Base-by-base conservation (phyloP, 2,797 vertebrate genomes). In the Channa striata region DNA sequence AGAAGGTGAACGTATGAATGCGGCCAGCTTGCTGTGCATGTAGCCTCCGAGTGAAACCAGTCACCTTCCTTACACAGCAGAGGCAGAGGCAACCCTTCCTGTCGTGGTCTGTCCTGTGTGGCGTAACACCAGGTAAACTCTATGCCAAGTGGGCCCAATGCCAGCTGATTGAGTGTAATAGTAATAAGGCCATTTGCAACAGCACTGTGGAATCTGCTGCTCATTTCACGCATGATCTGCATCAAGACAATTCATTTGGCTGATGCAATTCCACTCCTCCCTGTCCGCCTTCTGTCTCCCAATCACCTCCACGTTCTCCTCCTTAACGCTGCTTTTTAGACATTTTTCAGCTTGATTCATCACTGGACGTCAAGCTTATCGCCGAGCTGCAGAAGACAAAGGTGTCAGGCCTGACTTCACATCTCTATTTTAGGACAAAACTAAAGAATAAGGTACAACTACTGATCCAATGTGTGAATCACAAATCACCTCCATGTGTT, bases 221-320 rank as follows among this genome's bases (percentile, higher is more conserved):
- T 91, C 82, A 88, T 92, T 92, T 92, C 89, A 93, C 70, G 83
- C 90, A 90, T 91, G 87, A 88, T 87, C 81, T 85, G 81, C 90
- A 89, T 92, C 81, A 83, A 78, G 83, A 90, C 89, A 84, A 88
- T 91, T 87, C 66, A 87, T 89, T 91, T 85, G 82, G 91, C 89
- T 92, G 88, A 92, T 83, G 90, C 88, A 92, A 78, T 75, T 56
- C 72, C 53, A 17, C 67, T 61, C 48, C 66, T 68, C 49, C 74
- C 59, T 1, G 43, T 63, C 58, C 30, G 37, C 70, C 72, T 59
- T 21, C 69, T 43, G 43, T 53, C 58, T 59, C 61, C 63, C 53
- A 65, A 42, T 69, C 68, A 57, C 72, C 73, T 61, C 62, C 56
- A 70, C 68, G 53, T 59, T 42, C 67, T 59, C 53, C 42, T 40